Percentiles rank a stretch among this genome's conserved stretches.
phyloP scores from a whole-genome alignment of 2,888 invertebrate species.

The Sphaeridia pumilis region DNA sequence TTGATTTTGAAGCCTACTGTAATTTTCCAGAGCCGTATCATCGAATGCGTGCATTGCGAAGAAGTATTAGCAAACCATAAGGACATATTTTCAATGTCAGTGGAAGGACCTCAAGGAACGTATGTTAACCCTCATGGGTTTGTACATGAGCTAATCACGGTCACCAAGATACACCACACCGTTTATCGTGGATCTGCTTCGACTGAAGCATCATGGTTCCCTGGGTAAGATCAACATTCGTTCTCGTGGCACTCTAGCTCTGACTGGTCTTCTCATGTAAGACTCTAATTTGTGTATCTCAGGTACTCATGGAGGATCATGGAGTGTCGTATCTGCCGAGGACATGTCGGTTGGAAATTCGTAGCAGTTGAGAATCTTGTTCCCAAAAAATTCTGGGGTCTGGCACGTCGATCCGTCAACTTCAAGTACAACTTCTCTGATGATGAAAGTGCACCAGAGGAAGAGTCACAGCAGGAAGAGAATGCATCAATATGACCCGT shows the following conservation, averaged over 20 bases:
- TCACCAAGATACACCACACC: conserved; percentile 45
- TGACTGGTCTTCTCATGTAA: too few species aligned
- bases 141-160: conserved; percentile 69
- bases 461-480: not conserved
- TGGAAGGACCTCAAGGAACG: conserved; percentile 64
- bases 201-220: conserved; percentile 72
- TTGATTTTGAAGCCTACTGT: not conserved
- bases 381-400: conserved; percentile 59
- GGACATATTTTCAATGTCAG: conserved; percentile 67
- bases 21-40: conserved; percentile 43
- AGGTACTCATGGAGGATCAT: conserved; percentile 73
- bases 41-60: conserved; percentile 49
- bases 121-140: conserved; percentile 70
- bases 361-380: conserved; percentile 51
- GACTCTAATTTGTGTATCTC: conserved; percentile 13
- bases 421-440: conserved; percentile 25
- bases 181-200: conserved; percentile 45
- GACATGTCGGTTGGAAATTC: conserved; percentile 71
- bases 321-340: conserved; percentile 53
- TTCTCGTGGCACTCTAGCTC: conserved; percentile 82
- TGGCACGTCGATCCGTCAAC: conserved; percentile 49
- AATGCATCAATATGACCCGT: not conserved
- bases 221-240: conserved; percentile 55
- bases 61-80: conserved; percentile 49
- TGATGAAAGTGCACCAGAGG: conserved; percentile 2